These are phyloP conservation scores for Dromaius novaehollandiae DNA, from an alignment of 2,113 vertebrate genomes.

Conservation along the genomic window DNA sequence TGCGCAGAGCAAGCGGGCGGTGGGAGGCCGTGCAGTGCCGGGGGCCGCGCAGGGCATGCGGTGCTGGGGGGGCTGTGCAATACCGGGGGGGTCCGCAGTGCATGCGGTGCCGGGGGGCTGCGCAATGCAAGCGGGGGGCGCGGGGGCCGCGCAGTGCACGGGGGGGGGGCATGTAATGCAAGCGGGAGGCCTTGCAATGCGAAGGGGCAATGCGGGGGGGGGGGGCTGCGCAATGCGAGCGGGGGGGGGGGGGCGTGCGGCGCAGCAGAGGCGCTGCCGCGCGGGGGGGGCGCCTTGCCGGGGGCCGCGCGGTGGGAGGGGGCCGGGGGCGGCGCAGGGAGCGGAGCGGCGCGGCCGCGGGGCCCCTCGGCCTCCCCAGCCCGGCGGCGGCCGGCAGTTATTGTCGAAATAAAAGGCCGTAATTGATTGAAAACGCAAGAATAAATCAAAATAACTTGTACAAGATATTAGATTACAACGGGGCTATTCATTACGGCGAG, in stretches of 20 bases:
- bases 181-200: no score
- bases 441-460: conserved; percentile 33
- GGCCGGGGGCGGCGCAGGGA: no score
- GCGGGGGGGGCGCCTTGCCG: no score
- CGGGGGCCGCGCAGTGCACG: not conserved
- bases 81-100: no score
- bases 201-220: not conserved
- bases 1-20: not conserved
- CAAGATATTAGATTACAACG: not conserved
- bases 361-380: not conserved
- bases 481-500: conserved; percentile 14
- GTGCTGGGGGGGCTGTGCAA: no score
- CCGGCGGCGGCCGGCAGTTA: not conserved
- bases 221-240: not conserved
- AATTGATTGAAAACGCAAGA: conserved; percentile 41
- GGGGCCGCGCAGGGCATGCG: no score
- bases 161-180: no score
- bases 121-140: not conserved
- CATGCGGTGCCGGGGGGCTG: not conserved
- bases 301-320: not conserved
- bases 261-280: not conserved
- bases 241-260: not conserved
- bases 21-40: no score
- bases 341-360: not conserved
- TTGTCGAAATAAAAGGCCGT: not conserved